A percentile compares a stretch with the other conserved stretches of the same genome.
Evolutionary conservation across 2,113 vertebrate genomes (phyloP).

Genomic region (Ovis aries): DNA sequence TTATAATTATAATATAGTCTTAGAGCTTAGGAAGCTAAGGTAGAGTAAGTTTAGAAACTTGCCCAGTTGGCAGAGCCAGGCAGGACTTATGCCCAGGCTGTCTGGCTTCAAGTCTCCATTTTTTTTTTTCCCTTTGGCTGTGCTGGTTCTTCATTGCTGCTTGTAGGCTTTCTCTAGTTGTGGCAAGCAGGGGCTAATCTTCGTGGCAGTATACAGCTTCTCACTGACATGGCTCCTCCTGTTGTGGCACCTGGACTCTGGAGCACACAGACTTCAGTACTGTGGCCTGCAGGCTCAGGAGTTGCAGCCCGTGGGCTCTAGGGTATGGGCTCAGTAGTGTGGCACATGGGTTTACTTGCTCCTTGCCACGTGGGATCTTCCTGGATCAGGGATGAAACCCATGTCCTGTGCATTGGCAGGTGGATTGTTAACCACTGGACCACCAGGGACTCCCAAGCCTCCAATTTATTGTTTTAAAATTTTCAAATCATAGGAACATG

Average conservation of each 20-base stretch:
- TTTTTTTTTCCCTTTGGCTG: background rate
- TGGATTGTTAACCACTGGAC: background rate
- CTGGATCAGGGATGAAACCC: background rate
- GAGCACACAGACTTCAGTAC: background rate
- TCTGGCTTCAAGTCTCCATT: background rate
- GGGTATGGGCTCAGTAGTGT: background rate
- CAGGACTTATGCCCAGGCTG: background rate
- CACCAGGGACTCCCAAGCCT: background rate
- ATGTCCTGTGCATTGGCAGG: background rate
- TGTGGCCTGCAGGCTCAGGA: background rate
- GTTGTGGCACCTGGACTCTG: fast-evolving
- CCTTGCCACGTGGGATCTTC: background rate
- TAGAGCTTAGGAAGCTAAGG: background rate
- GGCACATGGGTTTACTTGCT: background rate
- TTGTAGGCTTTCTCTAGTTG: background rate
- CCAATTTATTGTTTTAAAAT: background rate
- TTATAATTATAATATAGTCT: background rate
- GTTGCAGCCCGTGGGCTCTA: background rate
- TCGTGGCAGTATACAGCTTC: fast-evolving
- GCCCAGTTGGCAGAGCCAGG: background rate
- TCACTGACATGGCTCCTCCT: background rate
- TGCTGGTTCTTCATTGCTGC: background rate
- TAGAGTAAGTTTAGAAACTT: background rate
- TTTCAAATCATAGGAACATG: background rate
- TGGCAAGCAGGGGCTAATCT: background rate